Conservation (phyloP, 2,113 vertebrate species). For the Coregonus clupeaformis region DNA sequence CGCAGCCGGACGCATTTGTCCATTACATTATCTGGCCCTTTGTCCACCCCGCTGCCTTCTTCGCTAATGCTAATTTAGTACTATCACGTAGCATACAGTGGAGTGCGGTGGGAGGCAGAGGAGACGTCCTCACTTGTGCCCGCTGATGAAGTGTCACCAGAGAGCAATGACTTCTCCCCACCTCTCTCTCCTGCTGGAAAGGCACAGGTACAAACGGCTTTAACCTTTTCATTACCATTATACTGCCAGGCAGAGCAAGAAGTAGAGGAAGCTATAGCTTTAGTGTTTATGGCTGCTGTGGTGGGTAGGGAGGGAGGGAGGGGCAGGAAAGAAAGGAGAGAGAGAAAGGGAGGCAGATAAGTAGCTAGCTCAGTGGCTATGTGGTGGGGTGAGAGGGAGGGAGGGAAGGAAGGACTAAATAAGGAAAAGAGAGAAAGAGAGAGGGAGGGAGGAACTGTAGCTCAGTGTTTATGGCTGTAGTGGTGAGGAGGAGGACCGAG, state of each 20-base stretch:
- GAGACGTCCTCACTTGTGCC: slow-evolving; percentile 52
- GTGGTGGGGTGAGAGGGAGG: background rate
- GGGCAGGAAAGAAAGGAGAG: slow-evolving; percentile 31
- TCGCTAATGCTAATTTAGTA: background rate
- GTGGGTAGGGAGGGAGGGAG: too few relatives aligned
- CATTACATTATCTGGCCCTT: background rate
- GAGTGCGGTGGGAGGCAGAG: slow-evolving; percentile 2
- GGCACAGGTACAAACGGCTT: slow-evolving; percentile 50
- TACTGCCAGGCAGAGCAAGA: slow-evolving; percentile 38
- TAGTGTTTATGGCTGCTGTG: background rate
- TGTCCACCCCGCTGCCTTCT: slow-evolving; percentile 5
- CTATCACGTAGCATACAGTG: background rate
- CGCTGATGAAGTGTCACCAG: slow-evolving; percentile 59
- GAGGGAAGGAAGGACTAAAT: too few relatives aligned
- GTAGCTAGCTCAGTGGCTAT: background rate
- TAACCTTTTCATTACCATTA: slow-evolving; percentile 45
- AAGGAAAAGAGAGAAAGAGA: background rate
- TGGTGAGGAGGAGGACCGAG: background rate
- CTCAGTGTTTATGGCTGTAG: background rate
- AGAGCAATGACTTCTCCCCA: slow-evolving; percentile 46
- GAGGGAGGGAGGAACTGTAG: background rate
- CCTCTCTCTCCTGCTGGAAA: slow-evolving; percentile 24
- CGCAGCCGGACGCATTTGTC: background rate
- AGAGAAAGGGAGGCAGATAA: background rate
- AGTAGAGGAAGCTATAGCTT: background rate